Conservation (phyloP, 2,797 vertebrate genomes). For the Sus cebifrons region DNA sequence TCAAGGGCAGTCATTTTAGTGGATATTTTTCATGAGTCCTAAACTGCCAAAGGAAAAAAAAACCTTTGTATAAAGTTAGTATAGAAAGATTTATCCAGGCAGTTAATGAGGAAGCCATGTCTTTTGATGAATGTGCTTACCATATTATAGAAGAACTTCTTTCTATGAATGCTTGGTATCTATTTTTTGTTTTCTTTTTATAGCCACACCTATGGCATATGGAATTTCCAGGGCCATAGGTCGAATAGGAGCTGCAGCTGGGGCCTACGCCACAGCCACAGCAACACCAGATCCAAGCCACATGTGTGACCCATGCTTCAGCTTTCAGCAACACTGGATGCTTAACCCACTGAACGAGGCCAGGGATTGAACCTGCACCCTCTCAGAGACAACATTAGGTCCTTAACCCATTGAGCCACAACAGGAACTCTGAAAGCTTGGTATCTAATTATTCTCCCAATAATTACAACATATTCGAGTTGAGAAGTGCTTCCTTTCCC, state of each 20-base stretch:
- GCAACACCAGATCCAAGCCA: no score
- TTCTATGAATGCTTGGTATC: not conserved
- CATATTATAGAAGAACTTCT: not conserved
- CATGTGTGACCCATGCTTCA: no score
- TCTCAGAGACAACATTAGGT: no score
- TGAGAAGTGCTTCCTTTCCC: constrained; percentile 39
- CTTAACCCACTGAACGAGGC: no score
- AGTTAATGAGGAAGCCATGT: not conserved
- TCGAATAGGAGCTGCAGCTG: no score
- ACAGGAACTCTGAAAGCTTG: not conserved
- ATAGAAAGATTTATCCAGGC: constrained; percentile 1
- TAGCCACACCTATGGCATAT: no score
- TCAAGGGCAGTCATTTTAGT: constrained; percentile 37
- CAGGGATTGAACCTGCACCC: no score
- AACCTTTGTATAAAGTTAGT: not conserved
- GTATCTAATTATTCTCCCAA: not conserved
- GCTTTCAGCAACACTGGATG: no score
- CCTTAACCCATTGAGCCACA: no score
- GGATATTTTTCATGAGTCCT: constrained; percentile 39
- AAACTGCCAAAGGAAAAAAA: not conserved
- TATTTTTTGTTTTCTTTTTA: no score
- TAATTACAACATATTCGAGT: constrained; percentile 44
- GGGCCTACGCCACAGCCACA: no score
- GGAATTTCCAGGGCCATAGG: no score
- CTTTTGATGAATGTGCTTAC: constrained; percentile 47